Conservation (phyloP, 1,140 invertebrate species). For the Rhizoglyphus robini region DNA sequence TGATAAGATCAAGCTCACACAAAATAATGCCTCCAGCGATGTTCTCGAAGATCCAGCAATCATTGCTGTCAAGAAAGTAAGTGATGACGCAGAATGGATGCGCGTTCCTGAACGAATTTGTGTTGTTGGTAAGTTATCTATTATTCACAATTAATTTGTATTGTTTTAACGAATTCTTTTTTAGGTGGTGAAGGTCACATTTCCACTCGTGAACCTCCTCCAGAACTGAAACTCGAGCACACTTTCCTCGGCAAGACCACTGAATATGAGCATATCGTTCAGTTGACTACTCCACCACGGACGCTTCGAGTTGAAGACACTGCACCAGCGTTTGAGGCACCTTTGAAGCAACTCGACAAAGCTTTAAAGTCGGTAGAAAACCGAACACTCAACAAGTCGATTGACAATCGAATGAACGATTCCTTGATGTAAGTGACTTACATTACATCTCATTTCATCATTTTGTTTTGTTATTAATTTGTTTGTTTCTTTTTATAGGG, state of each 20-base stretch:
- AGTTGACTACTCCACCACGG: constrained; percentile 53
- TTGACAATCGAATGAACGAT: constrained; percentile 1
- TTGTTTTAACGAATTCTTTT: constrained; percentile 17
- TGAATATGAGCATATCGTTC: constrained; percentile 26
- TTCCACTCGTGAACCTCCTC: constrained; percentile 56
- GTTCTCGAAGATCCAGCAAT: constrained; percentile 15
- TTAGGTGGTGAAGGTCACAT: constrained; percentile 26
- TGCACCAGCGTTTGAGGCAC: not conserved
- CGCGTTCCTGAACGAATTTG: constrained; percentile 77
- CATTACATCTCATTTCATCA: not conserved
- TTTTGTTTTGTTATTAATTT: not conserved
- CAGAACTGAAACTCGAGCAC: constrained; percentile 61
- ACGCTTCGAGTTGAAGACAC: constrained; percentile 58
- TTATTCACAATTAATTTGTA: not conserved
- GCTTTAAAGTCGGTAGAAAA: not conserved
- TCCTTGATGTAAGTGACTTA: not conserved
- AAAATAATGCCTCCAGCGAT: constrained; percentile 22
- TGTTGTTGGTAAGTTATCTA: constrained; percentile 46
- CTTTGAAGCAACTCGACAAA: not conserved
- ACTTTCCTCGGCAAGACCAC: not conserved
- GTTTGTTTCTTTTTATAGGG: constrained; percentile 8
- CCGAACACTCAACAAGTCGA: not conserved
- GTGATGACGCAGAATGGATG: constrained; percentile 45
- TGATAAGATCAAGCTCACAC: constrained; percentile 51
- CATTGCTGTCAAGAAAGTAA: constrained; percentile 20